Percentiles rank a stretch among this genome's conserved stretches.
Conservation (phyloP, 2,888 invertebrate genomes). For the Atethmia centrago region DNA sequence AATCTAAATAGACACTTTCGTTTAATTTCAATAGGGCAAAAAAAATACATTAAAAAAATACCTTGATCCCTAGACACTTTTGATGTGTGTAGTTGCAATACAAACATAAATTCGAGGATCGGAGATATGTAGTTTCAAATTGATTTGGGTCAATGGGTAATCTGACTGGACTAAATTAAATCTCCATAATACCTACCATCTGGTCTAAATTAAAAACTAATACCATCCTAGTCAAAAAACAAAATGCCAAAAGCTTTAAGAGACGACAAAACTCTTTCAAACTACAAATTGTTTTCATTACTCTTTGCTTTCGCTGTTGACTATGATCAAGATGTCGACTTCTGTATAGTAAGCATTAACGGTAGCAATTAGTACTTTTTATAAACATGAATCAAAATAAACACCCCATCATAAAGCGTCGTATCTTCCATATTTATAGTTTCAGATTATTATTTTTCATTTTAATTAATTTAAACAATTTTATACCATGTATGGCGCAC, state of each 20-base stretch:
- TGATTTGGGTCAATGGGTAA: no score
- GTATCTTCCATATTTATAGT: conserved; percentile 53
- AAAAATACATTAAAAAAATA: no score
- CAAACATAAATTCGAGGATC: no score
- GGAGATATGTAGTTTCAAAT: no score
- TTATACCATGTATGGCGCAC: conserved; percentile 16
- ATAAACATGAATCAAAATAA: conserved; percentile 33
- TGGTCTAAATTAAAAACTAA: background rate
- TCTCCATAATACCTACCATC: no score
- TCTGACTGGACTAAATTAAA: background rate
- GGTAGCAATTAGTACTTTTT: conserved; percentile 38
- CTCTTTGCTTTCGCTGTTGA: background rate
- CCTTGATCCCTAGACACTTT: no score
- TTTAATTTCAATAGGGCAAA: no score
- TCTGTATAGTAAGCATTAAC: conserved; percentile 24
- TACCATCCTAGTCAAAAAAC: background rate
- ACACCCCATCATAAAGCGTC: conserved; percentile 16
- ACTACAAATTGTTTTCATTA: conserved; percentile 40
- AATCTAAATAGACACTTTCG: no score
- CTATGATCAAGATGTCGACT: conserved; percentile 28
- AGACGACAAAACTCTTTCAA: background rate
- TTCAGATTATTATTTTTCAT: conserved; percentile 48
- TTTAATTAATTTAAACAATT: conserved; percentile 60
- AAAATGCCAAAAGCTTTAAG: background rate
- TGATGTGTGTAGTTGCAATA: no score